These are phyloP conservation scores for Dinocampus coccinellae DNA, from an alignment of 2,888 invertebrate genomes.

Conservation along the genomic window DNA sequence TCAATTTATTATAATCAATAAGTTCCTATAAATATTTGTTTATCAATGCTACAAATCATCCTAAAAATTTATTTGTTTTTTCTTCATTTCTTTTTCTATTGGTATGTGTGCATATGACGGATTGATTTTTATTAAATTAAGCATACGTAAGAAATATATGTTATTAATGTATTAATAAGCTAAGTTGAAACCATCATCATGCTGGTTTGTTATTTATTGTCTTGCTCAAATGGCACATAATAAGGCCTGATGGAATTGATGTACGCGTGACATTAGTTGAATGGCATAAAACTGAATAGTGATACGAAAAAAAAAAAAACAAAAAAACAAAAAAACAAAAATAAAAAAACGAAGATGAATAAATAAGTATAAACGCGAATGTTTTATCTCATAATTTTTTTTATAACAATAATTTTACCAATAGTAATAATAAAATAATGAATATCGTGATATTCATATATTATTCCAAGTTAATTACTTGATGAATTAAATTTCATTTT, in stretches of 20 bases:
- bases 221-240: slow-evolving; percentile 46
- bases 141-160: slow-evolving; percentile 20
- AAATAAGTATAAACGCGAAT: neutral
- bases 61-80: neutral
- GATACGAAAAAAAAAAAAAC: neutral
- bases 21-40: slow-evolving; percentile 6
- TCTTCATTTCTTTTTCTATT: neutral
- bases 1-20: neutral
- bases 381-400: neutral
- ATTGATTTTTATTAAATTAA: slow-evolving; percentile 29
- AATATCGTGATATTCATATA: neutral
- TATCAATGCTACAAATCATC: slow-evolving; percentile 35
- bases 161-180: slow-evolving; percentile 39
- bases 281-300: neutral
- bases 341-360: neutral
- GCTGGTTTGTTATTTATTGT: slow-evolving; percentile 44
- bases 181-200: slow-evolving; percentile 41
- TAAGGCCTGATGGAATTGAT: slow-evolving; percentile 47
- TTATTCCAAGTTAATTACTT: neutral
- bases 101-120: neutral
- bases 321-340: neutral
- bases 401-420: neutral
- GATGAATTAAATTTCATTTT: too few relatives aligned
- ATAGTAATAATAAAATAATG: neutral
- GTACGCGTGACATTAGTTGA: slow-evolving; percentile 28